Conservation (phyloP, 2,797 vertebrate species). For the Chiloscyllium punctatum region DNA sequence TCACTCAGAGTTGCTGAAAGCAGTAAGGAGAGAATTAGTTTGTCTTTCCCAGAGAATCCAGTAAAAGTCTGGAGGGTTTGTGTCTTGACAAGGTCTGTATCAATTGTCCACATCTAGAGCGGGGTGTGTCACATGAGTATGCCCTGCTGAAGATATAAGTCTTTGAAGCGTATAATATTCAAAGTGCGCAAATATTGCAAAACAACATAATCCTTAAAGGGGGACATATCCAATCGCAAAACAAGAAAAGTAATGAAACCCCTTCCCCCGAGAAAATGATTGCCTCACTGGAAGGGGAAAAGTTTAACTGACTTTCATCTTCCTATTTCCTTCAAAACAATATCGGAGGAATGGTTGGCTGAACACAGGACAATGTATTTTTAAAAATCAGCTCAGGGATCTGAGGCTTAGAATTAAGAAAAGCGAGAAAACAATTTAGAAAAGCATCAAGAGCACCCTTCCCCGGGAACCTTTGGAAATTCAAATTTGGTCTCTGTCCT, state of each 20-base stretch:
- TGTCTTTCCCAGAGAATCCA: neutral
- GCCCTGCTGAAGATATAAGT: neutral
- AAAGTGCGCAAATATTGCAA: neutral
- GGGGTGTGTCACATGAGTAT: neutral
- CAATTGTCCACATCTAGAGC: neutral
- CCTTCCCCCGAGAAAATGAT: neutral
- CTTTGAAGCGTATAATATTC: neutral
- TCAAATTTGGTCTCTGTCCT: slow-evolving; percentile 29
- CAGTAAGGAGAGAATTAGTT: neutral
- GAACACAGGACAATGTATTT: neutral
- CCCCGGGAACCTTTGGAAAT: slow-evolving; percentile 10
- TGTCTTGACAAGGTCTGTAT: neutral
- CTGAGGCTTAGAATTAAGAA: neutral
- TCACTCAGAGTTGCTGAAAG: neutral
- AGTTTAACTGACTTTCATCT: slow-evolving; percentile 14
- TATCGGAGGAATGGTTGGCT: neutral
- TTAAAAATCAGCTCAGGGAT: neutral
- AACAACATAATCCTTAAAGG: neutral
- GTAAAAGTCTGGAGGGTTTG: neutral
- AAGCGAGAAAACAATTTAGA: neutral
- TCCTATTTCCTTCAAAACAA: neutral
- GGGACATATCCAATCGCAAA: neutral
- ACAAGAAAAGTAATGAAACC: neutral
- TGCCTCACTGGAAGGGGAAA: slow-evolving; percentile 10
- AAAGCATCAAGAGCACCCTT: neutral